These are phyloP conservation scores for Anneissia japonica DNA, from an alignment of 35 echinoderm and acorn worm species.

Conservation along the genomic window DNA sequence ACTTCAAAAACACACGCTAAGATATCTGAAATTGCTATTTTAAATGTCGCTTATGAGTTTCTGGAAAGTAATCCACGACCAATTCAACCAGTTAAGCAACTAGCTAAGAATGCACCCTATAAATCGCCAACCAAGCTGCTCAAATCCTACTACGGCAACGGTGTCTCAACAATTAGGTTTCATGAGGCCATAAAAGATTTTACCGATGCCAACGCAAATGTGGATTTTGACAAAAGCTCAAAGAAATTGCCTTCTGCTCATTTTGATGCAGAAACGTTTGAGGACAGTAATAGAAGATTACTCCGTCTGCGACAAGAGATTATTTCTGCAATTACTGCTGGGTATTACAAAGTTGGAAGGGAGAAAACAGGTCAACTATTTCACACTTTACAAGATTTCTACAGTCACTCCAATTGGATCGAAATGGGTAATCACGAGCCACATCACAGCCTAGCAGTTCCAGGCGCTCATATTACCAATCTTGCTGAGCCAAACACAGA, in stretches of 20 bases:
- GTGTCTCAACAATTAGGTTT: not conserved
- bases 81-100: not conserved
- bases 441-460: not conserved
- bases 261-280: not conserved
- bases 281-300: not conserved
- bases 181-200: not conserved
- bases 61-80: not conserved
- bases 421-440: not conserved
- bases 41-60: not conserved
- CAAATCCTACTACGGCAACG: not conserved
- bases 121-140: not conserved
- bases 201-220: not conserved
- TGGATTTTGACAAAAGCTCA: not conserved
- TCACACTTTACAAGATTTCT: not conserved
- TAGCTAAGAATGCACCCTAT: not conserved
- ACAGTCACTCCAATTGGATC: not conserved
- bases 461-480: not conserved
- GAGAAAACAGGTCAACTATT: not conserved
- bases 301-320: not conserved
- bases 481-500: not conserved
- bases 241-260: not conserved
- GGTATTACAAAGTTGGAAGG: not conserved
- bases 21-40: not conserved
- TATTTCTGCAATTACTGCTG: not conserved
- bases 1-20: not conserved